Percentiles rank a stretch among this genome's conserved stretches.
Conservation (phyloP, 2,113 vertebrate genomes). For the Scolopax mira region DNA sequence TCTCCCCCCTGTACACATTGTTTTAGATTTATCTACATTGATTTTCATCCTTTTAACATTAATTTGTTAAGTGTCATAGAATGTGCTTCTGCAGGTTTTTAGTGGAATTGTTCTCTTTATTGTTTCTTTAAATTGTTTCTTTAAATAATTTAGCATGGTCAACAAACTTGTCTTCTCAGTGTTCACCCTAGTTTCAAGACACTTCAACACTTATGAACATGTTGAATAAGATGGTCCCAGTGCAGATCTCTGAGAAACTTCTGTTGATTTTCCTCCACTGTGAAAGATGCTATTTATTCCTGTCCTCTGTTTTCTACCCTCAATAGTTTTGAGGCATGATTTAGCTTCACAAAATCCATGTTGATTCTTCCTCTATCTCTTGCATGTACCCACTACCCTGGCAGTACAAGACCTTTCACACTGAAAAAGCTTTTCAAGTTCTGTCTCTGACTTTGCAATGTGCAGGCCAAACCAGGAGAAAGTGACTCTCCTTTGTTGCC, state of each 20-base stretch:
- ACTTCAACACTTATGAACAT: not conserved
- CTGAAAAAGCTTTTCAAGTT: not conserved
- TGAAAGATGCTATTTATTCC: not conserved
- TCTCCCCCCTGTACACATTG: fast-evolving
- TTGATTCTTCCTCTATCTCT: not conserved
- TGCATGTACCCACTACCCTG: not conserved
- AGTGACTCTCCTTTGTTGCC: not conserved
- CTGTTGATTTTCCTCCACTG: not conserved
- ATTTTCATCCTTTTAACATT: not conserved
- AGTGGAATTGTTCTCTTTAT: not conserved
- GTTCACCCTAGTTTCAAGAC: not conserved
- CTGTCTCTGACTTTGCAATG: not conserved
- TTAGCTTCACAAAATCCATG: not conserved
- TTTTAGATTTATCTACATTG: not conserved
- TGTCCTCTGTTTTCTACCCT: not conserved
- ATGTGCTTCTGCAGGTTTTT: not conserved
- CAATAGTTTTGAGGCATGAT: not conserved
- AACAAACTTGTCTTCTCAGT: not conserved
- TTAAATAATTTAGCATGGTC: not conserved
- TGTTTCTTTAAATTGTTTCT: not conserved
- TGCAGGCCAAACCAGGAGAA: not conserved
- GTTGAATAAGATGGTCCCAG: not conserved
- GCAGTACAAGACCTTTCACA: not conserved
- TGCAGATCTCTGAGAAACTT: not conserved
- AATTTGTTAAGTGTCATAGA: not conserved